Evolutionary conservation across 2,113 vertebrate species (phyloP), one percentile per base, ranked within the genome.

Genomic region (Platichthys flesus): DNA sequence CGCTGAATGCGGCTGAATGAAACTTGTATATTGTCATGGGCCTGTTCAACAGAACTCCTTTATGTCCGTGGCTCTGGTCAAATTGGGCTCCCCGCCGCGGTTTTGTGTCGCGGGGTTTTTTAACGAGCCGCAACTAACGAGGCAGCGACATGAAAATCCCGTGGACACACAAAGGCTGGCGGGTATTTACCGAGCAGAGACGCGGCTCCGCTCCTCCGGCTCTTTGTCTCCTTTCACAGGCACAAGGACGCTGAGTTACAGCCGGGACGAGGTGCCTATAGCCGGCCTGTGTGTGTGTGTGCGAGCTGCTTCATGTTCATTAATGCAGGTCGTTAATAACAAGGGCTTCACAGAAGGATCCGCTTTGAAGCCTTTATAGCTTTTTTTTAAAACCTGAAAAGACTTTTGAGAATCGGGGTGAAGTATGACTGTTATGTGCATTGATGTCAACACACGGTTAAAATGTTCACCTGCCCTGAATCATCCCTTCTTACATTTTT

Each of bases 21-120:
- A 84, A 87, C 83, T 95, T 96, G 77, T 74, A 60, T 80, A 37
- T 84, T 47, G 84, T 81, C 66, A 65, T 60, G 66, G 93, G 83
- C 88, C 91, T 92, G 94, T 94, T 96, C 94, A 96, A 95, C 96
- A 91, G 93, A 78, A 92, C 88, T 94, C 94, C 70, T 96, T 97
- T 97, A 96, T 96, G 96, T 94, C 95, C 92, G 94, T 94, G 94
- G 94, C 94, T 86, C 95, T 94, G 95, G 94, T 90, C 95, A 96
- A 96, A 96, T 95, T 96, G 95, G 96, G 95, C 96, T 85, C 95
- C 97, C 97, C 92, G 95, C 95, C 80, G 96, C 60, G 96, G 95
- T 95, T 95, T 97, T 98, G 96, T 99, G 94, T 94, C 89, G 93
- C 79, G 0, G 54, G 58, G 9, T 96, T 96, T 96, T 96, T 90